Percentiles rank a stretch among this genome's conserved stretches.
These are phyloP conservation scores for Epistrophella euchroma DNA, from an alignment of 2,888 invertebrate genomes.

Conservation along the genomic window DNA sequence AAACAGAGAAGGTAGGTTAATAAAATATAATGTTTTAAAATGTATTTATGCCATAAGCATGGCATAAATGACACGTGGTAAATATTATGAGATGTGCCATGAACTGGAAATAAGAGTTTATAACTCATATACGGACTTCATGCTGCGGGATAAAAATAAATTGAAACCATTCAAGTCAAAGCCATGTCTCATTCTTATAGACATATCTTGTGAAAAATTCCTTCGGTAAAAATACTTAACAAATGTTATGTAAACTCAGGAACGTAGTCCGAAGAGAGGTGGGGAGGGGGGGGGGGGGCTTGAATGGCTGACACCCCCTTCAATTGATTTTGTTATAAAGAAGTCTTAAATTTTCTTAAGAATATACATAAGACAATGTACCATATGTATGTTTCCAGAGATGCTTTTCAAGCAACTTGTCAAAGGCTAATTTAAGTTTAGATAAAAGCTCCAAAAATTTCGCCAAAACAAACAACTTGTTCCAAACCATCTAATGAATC, in stretches of 20 bases:
- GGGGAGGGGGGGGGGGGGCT: no score
- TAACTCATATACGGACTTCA: not conserved
- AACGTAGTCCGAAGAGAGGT: no score
- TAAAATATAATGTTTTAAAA: not conserved
- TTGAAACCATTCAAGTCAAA: conserved; percentile 8
- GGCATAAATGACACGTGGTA: not conserved
- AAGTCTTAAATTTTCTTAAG: no score
- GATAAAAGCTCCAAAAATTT: no score
- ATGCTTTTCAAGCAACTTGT: no score
- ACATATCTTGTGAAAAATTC: not conserved
- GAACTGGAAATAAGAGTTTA: not conserved
- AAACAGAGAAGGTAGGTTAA: not conserved
- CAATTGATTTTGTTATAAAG: no score
- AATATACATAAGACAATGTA: no score
- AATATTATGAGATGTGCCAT: not conserved
- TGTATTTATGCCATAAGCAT: not conserved
- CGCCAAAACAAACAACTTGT: no score
- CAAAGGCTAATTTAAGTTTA: no score
- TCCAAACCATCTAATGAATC: no score
- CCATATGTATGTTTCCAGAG: no score
- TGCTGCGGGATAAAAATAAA: conserved; percentile 10
- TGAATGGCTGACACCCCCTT: no score
- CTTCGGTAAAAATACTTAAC: not conserved
- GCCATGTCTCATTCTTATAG: not conserved
- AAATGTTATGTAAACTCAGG: not conserved